Percentiles rank a stretch among this genome's conserved stretches.
Evolutionary conservation across 2,888 invertebrate species (phyloP).

Genomic region (Syrista parreyssii): DNA sequence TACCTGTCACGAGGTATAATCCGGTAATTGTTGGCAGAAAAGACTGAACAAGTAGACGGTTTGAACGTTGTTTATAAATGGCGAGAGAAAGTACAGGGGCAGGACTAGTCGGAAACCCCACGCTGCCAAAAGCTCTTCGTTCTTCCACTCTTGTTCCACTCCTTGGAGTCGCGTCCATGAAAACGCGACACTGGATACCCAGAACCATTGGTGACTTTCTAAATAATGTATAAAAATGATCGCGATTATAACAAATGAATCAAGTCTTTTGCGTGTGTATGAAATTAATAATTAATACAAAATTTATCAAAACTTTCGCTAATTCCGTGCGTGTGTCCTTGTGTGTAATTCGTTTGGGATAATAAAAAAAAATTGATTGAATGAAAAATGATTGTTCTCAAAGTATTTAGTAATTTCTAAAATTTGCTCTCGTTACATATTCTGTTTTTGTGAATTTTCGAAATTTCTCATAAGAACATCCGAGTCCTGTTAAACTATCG

Average conservation of each 20-base stretch:
- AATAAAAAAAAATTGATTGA: too few species aligned
- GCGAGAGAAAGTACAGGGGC: constrained; percentile 59
- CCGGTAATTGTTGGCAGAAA: constrained; percentile 47
- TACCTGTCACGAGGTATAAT: constrained; percentile 23
- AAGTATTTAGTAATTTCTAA: too few species aligned
- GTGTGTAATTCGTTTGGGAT: too few species aligned
- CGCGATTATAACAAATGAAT: not conserved
- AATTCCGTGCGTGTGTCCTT: too few species aligned
- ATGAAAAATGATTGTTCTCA: too few species aligned
- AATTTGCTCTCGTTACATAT: not conserved
- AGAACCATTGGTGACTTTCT: not conserved
- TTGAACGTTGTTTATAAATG: constrained; percentile 60
- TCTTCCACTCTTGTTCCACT: not conserved
- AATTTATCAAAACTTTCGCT: too few species aligned
- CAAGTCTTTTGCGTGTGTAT: not conserved
- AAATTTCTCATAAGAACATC: not conserved
- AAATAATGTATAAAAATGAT: not conserved
- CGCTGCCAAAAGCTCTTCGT: constrained; percentile 34
- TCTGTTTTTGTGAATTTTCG: not conserved
- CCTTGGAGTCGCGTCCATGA: not conserved
- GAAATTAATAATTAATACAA: too few species aligned
- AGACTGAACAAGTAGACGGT: constrained; percentile 58
- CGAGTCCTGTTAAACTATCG: too few species aligned
- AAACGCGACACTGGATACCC: not conserved
- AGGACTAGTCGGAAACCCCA: constrained; percentile 28